Evolutionary conservation across 2,113 vertebrate genomes (phyloP), one percentile per base, ranked within the genome.

Genomic region (Trematomus loennbergii): DNA sequence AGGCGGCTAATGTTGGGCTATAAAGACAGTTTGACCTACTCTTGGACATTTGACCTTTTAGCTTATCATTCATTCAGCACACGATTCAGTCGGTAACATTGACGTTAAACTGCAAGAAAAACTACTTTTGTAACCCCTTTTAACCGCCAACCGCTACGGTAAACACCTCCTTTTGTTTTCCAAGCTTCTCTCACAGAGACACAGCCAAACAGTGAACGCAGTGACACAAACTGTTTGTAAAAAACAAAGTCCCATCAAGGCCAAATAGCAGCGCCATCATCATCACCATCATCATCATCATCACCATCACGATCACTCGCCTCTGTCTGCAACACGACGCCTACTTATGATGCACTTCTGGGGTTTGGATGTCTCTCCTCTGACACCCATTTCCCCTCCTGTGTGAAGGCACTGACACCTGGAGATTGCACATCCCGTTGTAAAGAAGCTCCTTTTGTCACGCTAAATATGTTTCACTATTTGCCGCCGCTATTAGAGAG

Each of bases 391-490:
- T 53, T 63, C 83, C 74, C 75, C 77, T 81, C 81, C 76, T 16
- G 59, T 77, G 88, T 71, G 82, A 77, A 62, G 82, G 79, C 82
- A 58, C 57, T 81, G 88, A 88, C 91, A 91, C 91, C 89, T 87
- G 91, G 71, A 89, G 88, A 90, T 90, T 84, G 89, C 86, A 84
- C 85, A 77, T 86, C 79, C 72, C 61, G 20, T 84, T 72, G 61
- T 79, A 62, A 77, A 63, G 67, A 55, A 61, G 71, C 52, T n/a
- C 74, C 84, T 87, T 92, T 91, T 92, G 89, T 91, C 85, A 86
- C 66, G 59, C 53, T 87, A 86, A 92, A 91, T 88, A 91, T 92
- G 91, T 90, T 90, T 90, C 82, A 78, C 91, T 90, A 92, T 90
- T 91, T 89, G 50, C 69, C 77, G 18, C 68, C 72, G 75, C 88